Base-by-base conservation (phyloP, 1,140 invertebrate genomes). In the Manduca sexta region DNA sequence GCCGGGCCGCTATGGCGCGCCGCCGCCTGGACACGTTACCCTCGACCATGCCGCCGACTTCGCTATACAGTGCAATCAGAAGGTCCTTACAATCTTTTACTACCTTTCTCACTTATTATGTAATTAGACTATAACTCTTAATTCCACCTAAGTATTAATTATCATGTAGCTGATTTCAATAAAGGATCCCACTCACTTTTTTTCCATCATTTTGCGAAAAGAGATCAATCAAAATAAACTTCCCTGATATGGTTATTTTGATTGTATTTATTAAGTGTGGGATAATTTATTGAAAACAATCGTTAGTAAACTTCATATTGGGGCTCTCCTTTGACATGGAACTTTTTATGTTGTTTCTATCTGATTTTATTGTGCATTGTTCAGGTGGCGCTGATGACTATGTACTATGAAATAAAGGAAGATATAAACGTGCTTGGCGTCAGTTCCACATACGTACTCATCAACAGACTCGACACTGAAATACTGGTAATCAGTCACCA, bases 371-470 rank as follows among this genome's bases (percentile, higher is more conserved):
- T n/a, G n/a, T n/a, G n/a, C n/a, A 5, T 26, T 26, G 8, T 26
- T 26, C 17, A 80, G 80, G 77, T 81, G 39, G 70, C 73, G 16
- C 17, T 80, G 6, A 43, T 84, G 10, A 75, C 74, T 0, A 45
- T 81, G 52, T 68, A 74, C 52, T 78, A 75, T 38, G 76, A 78
- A 53, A 72, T 81, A 38, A 71, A 74, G 37, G 56, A 80, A 13
- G 58, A 74, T 0, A 80, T 81, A 10, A 81, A 81, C 50, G 53
- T 84, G 0, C 44, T 81, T 3, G 77, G 80, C n/a, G 44, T 80
- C 0, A 70, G 64, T 1, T 58, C 70, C 2, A 69, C 70, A 0
- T 81, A 65, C 44, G 31, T 73, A 5, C 49, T 84, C 12, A 52
- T 74, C n/a, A 84, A 84, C 49, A 56, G 60, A 15, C 47, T 81